Conservation (phyloP, 2,888 invertebrate genomes). For the Troides helena region DNA sequence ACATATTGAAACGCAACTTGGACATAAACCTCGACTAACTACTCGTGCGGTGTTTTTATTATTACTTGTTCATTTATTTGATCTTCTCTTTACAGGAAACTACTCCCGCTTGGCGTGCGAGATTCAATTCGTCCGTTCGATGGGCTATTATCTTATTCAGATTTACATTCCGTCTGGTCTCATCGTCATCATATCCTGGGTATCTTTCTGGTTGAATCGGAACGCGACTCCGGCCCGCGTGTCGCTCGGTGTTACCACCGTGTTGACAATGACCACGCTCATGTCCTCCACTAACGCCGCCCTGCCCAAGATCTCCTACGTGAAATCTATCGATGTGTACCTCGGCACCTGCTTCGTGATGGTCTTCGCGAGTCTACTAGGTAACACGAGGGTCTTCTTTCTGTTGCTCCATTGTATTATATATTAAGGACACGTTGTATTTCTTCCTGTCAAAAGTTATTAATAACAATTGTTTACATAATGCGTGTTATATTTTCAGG, state of each 20-base stretch:
- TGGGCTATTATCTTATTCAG: constrained; percentile 99
- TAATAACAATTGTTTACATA: too few relatives aligned
- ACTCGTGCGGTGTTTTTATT: too few relatives aligned
- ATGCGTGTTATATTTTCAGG: too few relatives aligned
- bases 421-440: too few relatives aligned
- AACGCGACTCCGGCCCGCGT: constrained; percentile 97
- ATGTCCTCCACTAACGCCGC: constrained; percentile 98
- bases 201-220: constrained; percentile 97
- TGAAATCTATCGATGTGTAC: constrained; percentile 98
- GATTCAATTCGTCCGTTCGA: constrained; percentile 97
- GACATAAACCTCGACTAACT: too few relatives aligned
- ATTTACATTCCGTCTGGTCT: constrained; percentile 98
- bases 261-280: constrained; percentile 98
- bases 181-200: constrained; percentile 98
- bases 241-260: constrained; percentile 96
- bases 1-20: not conserved
- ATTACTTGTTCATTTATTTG: too few relatives aligned
- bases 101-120: constrained; percentile 97
- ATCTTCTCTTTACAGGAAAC: constrained; percentile 84
- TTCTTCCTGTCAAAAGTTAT: too few relatives aligned
- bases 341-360: constrained; percentile 99
- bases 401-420: too few relatives aligned
- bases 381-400: constrained; percentile 71
- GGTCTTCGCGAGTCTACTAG: constrained; percentile 98
- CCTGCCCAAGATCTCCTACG: constrained; percentile 98